Evolutionary conservation across 2,888 invertebrate species (phyloP), one percentile per base, ranked within the genome.

Genomic region (Leptopilina drosophilae): DNA sequence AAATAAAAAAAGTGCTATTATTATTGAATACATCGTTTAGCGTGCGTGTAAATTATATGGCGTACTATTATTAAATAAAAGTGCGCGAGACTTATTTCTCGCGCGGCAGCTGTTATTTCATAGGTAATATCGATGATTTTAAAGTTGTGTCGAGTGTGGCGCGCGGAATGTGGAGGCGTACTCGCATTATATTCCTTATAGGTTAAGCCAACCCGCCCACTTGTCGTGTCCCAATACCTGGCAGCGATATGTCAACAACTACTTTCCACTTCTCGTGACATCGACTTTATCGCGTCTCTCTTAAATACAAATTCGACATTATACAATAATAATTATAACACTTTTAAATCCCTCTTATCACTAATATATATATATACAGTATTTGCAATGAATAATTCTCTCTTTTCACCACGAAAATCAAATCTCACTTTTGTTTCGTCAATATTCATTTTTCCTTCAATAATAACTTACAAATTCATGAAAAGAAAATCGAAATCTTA

Each of bases 181-280:
- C 78, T 86, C 85, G 86, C 84, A 87, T 90, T 90, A 90, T 90
- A 90, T 90, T 87, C 89, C 88, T 89, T 88, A 89, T 90, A 89
- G 87, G 90, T 86, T 85, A 88, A 88, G 85, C 87, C 87, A 86
- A 85, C 87, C 88, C 89, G 89, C 90, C 90, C 88, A 90, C 90
- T 85, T 87, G 84, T 69, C 83, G 82, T 87, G 89, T 88, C 87
- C 87, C 90, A 89, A 89, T 90, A 88, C 87, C 86, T 86, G 85
- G 84, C 62, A 64, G 64, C 64, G 76, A 76, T 76, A 76, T 88
- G 89, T 90, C 90, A 90, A 89, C 89, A 87, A 86, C 87, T 88
- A 88, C 89, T 90, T 90, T 89, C 89, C 87, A 87, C 88, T 86
- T 33, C 84, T 86, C 83, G 81, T 79, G 84, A 85, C 81, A 80